Evolutionary conservation across 2,888 invertebrate genomes (phyloP).

Genomic region (Gastrophysa polygoni): DNA sequence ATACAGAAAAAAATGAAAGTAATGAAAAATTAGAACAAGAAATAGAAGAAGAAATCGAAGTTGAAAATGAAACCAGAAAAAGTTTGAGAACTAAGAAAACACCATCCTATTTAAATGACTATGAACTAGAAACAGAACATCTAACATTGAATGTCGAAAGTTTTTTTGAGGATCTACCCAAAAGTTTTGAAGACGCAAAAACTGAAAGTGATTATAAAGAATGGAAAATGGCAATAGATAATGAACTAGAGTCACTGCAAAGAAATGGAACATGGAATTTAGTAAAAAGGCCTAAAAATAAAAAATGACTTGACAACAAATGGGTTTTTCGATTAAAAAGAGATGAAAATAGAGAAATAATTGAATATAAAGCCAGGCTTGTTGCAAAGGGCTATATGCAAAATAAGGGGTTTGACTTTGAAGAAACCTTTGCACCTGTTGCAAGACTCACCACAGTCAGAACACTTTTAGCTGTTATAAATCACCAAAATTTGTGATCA

Average conservation of each 20-base stretch:
- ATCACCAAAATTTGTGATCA: conserved; percentile 16
- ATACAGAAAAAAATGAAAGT: background rate
- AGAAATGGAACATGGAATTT: too few relatives aligned
- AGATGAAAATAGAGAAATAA: too few relatives aligned
- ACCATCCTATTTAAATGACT: conserved; percentile 22
- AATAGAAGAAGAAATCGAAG: conserved; percentile 2
- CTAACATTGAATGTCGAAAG: conserved; percentile 24
- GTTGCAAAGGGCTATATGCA: conserved; percentile 20
- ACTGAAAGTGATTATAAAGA: conserved; percentile 17
- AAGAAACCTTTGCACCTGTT: conserved; percentile 30
- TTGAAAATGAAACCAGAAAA: conserved; percentile 2
- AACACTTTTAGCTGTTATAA: conserved; percentile 26
- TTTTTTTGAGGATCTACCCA: conserved; percentile 19
- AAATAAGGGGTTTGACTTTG: conserved; percentile 21
- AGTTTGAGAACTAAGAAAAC: conserved; percentile 19
- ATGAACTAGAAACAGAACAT: conserved; percentile 27
- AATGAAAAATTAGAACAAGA: conserved; percentile 1
- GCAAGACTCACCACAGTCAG: conserved; percentile 12
- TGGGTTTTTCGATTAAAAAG: too few relatives aligned
- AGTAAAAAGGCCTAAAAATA: too few relatives aligned
- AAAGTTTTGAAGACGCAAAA: conserved; percentile 23
- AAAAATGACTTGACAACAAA: too few relatives aligned
- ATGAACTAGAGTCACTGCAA: too few relatives aligned
- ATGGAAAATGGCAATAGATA: too few relatives aligned
- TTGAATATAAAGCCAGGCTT: background rate